These are phyloP conservation scores for Clistopyga incitator DNA, from an alignment of 2,888 invertebrate genomes.

Conservation along the genomic window DNA sequence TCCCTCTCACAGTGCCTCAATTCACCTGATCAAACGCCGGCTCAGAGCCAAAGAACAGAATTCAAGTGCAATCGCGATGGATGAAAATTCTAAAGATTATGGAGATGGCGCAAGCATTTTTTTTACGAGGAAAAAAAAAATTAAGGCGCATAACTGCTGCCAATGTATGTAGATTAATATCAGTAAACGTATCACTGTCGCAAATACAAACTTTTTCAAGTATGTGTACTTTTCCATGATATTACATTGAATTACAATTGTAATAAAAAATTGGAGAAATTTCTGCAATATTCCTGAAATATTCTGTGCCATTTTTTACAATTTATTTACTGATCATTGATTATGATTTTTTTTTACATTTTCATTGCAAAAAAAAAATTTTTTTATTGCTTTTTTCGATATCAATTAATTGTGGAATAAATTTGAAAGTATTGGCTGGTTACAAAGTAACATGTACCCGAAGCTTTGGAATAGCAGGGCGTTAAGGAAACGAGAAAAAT, in stretches of 20 bases:
- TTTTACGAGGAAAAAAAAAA: background rate
- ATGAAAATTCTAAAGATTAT: background rate
- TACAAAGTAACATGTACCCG: too few relatives aligned
- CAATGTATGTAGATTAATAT: background rate
- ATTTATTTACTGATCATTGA: too few relatives aligned
- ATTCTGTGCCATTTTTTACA: too few relatives aligned
- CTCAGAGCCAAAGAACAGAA: background rate
- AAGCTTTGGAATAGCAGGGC: background rate
- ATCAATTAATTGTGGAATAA: too few relatives aligned
- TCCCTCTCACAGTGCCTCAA: background rate
- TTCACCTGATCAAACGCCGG: constrained; percentile 18
- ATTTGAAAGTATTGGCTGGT: too few relatives aligned
- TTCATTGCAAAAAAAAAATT: too few relatives aligned
- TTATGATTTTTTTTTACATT: too few relatives aligned
- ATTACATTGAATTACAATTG: too few relatives aligned
- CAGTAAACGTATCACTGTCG: background rate
- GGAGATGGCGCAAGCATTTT: background rate
- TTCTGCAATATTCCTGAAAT: too few relatives aligned
- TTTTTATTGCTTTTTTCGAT: too few relatives aligned
- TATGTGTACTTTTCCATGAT: too few relatives aligned
- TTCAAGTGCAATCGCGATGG: background rate
- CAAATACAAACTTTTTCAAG: background rate
- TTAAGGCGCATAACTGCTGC: background rate
- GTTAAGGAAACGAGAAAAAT: background rate
- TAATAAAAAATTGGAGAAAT: too few relatives aligned